A percentile compares a stretch with the other conserved stretches of the same genome.
These are phyloP conservation scores for Phocoena sinus DNA, from an alignment of 2,113 vertebrate genomes.

Conservation along the genomic window DNA sequence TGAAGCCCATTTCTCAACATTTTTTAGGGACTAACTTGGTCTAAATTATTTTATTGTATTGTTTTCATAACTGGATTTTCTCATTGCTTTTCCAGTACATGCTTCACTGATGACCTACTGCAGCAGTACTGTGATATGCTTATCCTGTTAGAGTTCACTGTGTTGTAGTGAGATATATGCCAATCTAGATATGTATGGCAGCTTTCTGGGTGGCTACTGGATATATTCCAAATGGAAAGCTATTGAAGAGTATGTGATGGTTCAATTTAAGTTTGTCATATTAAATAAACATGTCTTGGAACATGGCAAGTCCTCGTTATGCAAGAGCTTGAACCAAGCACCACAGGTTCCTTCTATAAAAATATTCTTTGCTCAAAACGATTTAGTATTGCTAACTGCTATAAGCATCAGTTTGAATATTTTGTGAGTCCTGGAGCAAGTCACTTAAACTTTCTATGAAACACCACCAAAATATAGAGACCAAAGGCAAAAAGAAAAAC, in stretches of 20 bases:
- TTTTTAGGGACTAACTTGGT: background rate
- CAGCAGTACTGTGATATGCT: background rate
- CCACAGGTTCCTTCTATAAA: background rate
- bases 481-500: background rate
- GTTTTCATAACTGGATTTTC: constrained; percentile 5
- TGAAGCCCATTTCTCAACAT: background rate
- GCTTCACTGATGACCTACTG: background rate
- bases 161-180: background rate
- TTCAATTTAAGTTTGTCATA: background rate
- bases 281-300: background rate
- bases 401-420: background rate
- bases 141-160: background rate
- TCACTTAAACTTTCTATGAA: background rate
- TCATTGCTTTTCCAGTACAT: background rate
- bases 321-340: background rate
- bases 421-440: background rate
- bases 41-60: background rate
- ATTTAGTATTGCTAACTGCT: background rate
- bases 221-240: background rate
- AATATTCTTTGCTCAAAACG: background rate
- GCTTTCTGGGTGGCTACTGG: background rate
- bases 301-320: background rate
- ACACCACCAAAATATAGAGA: background rate
- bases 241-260: background rate
- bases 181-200: background rate